Base-by-base conservation (phyloP, 2,797 vertebrate species). In the Discoglossus pictus region DNA sequence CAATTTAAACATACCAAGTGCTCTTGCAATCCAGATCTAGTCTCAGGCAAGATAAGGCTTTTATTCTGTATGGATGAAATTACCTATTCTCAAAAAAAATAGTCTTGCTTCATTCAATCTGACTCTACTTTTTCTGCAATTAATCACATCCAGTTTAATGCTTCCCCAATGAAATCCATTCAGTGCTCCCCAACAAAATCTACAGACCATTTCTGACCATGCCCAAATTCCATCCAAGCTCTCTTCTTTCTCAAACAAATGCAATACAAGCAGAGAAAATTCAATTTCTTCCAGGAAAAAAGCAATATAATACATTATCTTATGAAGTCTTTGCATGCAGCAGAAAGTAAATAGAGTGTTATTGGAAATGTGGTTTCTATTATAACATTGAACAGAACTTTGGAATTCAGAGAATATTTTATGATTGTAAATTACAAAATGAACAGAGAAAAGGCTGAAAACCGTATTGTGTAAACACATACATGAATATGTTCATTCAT, bases 11-110 rank as follows among this genome's bases (percentile, higher is more conserved):
- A 46, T 20, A 46, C 43, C 16, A 21, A 20, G 43, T 46, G 43
- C 43, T 46, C 43, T 21, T 46, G 43, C 18, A 46, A 18, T 46
- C 43, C 43, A 46, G 18, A 46, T 18, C 21, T 16, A 17, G 16
- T 20, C 17, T 46, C 43, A 11, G 18, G 11, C 6, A 20, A 46
- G 43, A 46, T 46, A 46, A 46, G 17, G 11, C 18, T 10, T 18
- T 18, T 20, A 20, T 46, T 46, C 43, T 46, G 17, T 46, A 46
- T 46, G 43, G 15, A 20, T 46, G 43, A 46, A 46, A 46, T 46
- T 46, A 46, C 43, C 43, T 46, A 46, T 46, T 46, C 18, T 20
- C 15, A 46, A 20, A 43, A 18, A 18, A 18, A 18, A 9, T 11
- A 9, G 4, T 46, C 17, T 46, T 20, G 43, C 16, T 46, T 16